Evolutionary conservation across 2,113 vertebrate genomes (phyloP).

Genomic region (Numenius arquata): DNA sequence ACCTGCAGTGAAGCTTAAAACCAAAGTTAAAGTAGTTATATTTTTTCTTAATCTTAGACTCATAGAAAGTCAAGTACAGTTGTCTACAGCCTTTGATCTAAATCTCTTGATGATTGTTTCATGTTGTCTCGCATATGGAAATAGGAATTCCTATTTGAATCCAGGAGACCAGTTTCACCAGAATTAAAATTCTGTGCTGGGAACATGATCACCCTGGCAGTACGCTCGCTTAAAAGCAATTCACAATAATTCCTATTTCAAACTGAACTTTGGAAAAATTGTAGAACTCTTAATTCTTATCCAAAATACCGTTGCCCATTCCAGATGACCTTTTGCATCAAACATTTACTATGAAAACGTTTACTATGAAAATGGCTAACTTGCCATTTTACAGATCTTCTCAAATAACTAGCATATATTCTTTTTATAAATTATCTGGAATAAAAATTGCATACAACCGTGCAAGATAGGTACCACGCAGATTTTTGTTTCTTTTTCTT

Average conservation of each 20-base stretch:
- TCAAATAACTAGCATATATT: background rate
- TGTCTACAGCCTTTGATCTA: background rate
- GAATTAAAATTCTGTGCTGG: background rate
- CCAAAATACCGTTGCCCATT: background rate
- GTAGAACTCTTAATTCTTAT: background rate
- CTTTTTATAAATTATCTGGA: background rate
- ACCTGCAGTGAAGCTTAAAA: background rate
- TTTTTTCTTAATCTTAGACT: background rate
- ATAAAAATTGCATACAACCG: background rate
- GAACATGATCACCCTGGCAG: background rate
- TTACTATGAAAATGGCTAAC: too few species aligned
- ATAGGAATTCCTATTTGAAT: background rate
- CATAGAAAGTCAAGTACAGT: background rate
- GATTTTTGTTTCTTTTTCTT: background rate
- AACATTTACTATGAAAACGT: background rate
- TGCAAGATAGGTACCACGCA: background rate
- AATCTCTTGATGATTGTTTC: background rate
- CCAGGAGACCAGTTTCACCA: background rate
- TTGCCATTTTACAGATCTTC: background rate
- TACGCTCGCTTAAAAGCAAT: background rate
- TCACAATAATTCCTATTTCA: background rate
- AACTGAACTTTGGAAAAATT: background rate
- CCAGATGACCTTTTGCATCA: background rate
- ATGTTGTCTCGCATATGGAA: background rate
- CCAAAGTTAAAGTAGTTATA: background rate